Conservation (phyloP, 2,797 vertebrate genomes). For the Pygocentrus nattereri region DNA sequence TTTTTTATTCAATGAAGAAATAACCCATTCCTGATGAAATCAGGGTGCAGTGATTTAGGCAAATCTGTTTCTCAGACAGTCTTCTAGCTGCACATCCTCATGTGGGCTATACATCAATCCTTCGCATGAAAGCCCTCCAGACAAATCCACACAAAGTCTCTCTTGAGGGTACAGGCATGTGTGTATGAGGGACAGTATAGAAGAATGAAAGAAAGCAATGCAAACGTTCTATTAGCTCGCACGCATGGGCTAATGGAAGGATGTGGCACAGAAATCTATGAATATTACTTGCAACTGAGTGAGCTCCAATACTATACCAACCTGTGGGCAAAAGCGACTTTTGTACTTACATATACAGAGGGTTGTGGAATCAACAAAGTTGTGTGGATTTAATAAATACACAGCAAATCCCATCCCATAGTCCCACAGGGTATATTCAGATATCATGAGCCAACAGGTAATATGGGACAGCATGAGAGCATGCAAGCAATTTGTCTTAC, state of each 20-base stretch:
- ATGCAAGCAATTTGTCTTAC: too few relatives aligned
- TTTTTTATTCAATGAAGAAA: too few relatives aligned
- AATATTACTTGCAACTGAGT: conserved; percentile 3
- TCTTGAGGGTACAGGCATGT: background rate
- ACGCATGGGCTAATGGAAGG: conserved; percentile 1
- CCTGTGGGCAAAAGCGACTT: background rate
- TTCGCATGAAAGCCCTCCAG: background rate
- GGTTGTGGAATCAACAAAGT: background rate
- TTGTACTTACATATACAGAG: background rate
- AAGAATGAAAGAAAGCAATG: background rate
- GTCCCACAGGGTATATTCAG: too few relatives aligned
- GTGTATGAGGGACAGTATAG: background rate
- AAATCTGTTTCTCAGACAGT: too few relatives aligned
- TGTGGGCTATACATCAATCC: background rate
- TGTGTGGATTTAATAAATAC: background rate
- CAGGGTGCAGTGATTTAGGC: too few relatives aligned
- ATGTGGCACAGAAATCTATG: background rate
- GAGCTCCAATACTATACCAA: background rate
- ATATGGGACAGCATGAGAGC: too few relatives aligned
- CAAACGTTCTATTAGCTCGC: background rate
- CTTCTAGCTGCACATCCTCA: too few relatives aligned
- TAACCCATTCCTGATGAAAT: too few relatives aligned
- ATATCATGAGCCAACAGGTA: background rate
- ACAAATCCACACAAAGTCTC: background rate
- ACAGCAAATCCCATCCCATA: background rate